Percentiles rank a stretch among this genome's conserved stretches.
phyloP scores from a whole-genome alignment of 2,888 invertebrate genomes.

The Eupelmus urozonus region DNA sequence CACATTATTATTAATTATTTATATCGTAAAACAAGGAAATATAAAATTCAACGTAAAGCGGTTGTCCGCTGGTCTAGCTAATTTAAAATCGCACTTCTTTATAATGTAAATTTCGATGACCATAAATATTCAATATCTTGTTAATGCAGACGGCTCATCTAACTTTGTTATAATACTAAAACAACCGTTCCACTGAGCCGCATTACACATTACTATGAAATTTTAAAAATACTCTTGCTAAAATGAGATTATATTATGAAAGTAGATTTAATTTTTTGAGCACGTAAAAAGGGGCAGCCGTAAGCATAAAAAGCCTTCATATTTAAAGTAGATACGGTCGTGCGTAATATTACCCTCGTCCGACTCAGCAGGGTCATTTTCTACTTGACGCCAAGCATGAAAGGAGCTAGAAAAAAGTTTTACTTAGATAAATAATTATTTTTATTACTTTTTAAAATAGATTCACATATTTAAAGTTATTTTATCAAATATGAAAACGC shows the following conservation, averaged over 20 bases:
- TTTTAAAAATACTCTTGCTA: conserved; percentile 3
- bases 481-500: too few species aligned
- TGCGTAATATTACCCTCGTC: neutral
- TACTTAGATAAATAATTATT: too few species aligned
- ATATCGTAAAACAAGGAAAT: too few species aligned
- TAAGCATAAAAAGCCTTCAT: conserved; percentile 1
- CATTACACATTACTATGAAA: conserved; percentile 11
- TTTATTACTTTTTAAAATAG: too few species aligned
- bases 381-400: conserved; percentile 15
- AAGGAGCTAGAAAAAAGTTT: too few species aligned
- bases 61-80: neutral
- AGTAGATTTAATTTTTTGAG: conserved; percentile 8
- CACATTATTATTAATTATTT: too few species aligned
- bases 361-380: conserved; percentile 2
- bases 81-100: conserved; percentile 31
- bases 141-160: conserved; percentile 11
- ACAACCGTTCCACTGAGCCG: neutral
- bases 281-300: neutral
- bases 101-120: conserved; percentile 22
- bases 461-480: too few species aligned
- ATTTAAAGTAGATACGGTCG: conserved; percentile 30
- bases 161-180: conserved; percentile 10
- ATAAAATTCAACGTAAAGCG: too few species aligned
- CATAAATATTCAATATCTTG: conserved; percentile 37
- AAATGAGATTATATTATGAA: conserved; percentile 16